A percentile compares a stretch with the other conserved stretches of the same genome.
These are phyloP conservation scores for Morelia viridis DNA, from an alignment of 2,797 vertebrate genomes.

Conservation along the genomic window DNA sequence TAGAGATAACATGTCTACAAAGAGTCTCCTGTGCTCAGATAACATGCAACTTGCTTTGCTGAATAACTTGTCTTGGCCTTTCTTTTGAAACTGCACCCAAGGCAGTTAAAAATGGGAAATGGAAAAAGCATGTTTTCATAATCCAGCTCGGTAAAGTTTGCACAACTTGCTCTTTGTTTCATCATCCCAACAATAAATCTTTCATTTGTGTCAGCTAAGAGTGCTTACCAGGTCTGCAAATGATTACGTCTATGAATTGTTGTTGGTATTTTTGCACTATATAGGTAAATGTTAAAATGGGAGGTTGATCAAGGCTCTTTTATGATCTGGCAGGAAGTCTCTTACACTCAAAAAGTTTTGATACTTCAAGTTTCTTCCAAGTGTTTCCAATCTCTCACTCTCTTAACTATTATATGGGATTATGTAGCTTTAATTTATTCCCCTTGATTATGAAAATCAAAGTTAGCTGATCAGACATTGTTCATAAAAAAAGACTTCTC, in stretches of 20 bases:
- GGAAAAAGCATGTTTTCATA: slow-evolving; percentile 75
- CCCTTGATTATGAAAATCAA: slow-evolving; percentile 35
- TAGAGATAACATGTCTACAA: slow-evolving; percentile 62
- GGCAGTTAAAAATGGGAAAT: slow-evolving; percentile 72
- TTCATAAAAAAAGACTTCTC: slow-evolving; percentile 22
- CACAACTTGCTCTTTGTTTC: slow-evolving; percentile 78
- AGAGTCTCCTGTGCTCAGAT: slow-evolving; percentile 59
- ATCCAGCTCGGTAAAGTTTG: slow-evolving; percentile 73
- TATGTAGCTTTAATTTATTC: slow-evolving; percentile 41
- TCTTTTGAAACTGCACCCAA: slow-evolving; percentile 68
- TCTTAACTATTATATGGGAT: slow-evolving; percentile 60
- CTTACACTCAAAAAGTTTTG: slow-evolving; percentile 59
- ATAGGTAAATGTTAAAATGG: slow-evolving; percentile 67
- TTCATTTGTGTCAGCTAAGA: slow-evolving; percentile 70
- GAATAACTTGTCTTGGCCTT: slow-evolving; percentile 62
- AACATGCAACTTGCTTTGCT: slow-evolving; percentile 45
- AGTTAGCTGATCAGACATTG: slow-evolving; percentile 19
- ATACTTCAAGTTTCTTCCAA: slow-evolving; percentile 64
- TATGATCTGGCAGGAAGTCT: slow-evolving; percentile 62
- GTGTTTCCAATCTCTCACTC: slow-evolving; percentile 60
- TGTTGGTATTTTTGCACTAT: slow-evolving; percentile 64
- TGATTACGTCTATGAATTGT: slow-evolving; percentile 72
- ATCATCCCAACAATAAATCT: slow-evolving; percentile 77
- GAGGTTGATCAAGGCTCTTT: slow-evolving; percentile 64
- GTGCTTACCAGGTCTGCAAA: slow-evolving; percentile 75